These are phyloP conservation scores for Megalopta genalis DNA, from an alignment of 1,140 invertebrate genomes.

Conservation along the genomic window DNA sequence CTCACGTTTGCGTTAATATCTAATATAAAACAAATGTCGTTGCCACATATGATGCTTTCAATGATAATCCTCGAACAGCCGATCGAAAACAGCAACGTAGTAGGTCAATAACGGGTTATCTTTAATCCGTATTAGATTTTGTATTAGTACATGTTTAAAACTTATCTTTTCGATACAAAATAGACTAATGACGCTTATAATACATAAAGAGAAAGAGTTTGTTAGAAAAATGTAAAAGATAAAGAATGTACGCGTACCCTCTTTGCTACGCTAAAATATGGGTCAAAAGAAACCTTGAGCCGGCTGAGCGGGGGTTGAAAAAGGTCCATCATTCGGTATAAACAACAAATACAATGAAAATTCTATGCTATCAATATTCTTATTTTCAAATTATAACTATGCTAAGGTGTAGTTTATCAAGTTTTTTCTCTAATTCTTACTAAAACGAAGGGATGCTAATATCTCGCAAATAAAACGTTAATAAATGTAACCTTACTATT, in stretches of 20 bases:
- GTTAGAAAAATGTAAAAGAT: too few species aligned
- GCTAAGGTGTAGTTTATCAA: neutral
- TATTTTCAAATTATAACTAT: neutral
- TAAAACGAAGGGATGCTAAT: neutral
- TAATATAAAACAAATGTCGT: neutral
- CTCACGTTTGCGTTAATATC: neutral
- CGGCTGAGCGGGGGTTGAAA: too few species aligned
- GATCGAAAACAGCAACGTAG: too few species aligned
- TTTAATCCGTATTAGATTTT: too few species aligned
- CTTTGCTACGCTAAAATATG: too few species aligned
- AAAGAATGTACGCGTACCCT: too few species aligned
- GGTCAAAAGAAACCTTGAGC: too few species aligned
- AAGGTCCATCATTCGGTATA: neutral
- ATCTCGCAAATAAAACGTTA: neutral
- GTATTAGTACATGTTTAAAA: too few species aligned
- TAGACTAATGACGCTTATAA: too few species aligned
- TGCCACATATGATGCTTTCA: slow-evolving; percentile 5
- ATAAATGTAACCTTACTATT: slow-evolving; percentile 2
- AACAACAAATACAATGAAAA: neutral
- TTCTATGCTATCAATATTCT: neutral
- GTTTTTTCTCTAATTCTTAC: neutral
- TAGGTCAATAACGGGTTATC: too few species aligned
- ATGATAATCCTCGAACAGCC: neutral
- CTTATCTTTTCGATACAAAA: too few species aligned
- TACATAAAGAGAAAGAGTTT: too few species aligned